phyloP scores from a whole-genome alignment of 1,140 invertebrate genomes.

The Drosophila setifemur region DNA sequence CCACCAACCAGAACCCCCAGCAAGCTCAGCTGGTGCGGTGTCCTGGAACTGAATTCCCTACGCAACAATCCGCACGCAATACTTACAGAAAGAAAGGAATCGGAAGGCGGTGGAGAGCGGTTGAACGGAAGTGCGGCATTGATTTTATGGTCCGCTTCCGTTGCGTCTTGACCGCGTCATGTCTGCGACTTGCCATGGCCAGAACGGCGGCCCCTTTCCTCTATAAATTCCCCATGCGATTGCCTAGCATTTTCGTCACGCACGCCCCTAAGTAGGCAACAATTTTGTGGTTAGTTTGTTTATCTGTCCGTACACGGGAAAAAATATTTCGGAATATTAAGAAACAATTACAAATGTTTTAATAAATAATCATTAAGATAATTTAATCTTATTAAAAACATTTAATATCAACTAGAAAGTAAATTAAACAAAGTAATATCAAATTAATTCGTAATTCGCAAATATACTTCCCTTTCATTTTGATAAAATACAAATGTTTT shows the following conservation, averaged over 20 bases:
- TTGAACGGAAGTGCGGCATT: conserved; percentile 39
- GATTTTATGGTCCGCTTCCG: conserved; percentile 63
- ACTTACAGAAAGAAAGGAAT: not conserved
- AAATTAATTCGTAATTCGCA: too few species aligned
- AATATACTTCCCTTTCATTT: too few species aligned
- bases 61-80: conserved; percentile 49
- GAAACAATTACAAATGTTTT: not conserved
- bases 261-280: conserved; percentile 55
- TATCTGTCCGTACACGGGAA: conserved; percentile 1
- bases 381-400: too few species aligned
- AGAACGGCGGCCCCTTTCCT: not conserved
- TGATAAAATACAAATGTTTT: too few species aligned
- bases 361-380: too few species aligned
- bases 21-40: conserved; percentile 8
- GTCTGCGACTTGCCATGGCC: conserved; percentile 16
- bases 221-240: not conserved
- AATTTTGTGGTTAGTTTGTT: conserved; percentile 7
- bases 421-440: too few species aligned
- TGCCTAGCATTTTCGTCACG: conserved; percentile 37
- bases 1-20: not conserved
- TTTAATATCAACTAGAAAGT: too few species aligned
- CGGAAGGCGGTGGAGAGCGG: not conserved
- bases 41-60: conserved; percentile 20
- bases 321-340: not conserved
- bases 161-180: conserved; percentile 52